Evolutionary conservation across 64 coral and sea anemone genomes (phyloP).

Genomic region (Stichodactyla mertensii): DNA sequence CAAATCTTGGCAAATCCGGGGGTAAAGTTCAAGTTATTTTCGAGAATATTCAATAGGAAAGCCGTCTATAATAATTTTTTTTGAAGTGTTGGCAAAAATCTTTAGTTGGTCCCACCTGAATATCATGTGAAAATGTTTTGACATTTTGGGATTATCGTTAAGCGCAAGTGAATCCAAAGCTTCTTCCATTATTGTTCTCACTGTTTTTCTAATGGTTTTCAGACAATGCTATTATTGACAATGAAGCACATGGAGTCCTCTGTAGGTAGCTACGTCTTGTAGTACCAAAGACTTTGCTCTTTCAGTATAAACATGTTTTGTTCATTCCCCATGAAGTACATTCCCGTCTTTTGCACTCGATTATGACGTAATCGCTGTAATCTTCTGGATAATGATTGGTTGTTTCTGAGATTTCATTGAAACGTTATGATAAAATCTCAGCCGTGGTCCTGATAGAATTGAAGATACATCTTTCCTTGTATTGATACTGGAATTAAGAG

Average conservation of each 20-base stretch:
- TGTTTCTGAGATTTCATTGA: slow-evolving; percentile 6
- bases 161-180: not conserved
- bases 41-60: too few relatives aligned
- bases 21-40: too few relatives aligned
- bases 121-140: slow-evolving; percentile 8
- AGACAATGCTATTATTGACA: not conserved
- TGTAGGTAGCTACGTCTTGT: not conserved
- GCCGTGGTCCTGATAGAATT: not conserved
- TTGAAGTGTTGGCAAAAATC: not conserved
- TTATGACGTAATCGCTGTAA: not conserved
- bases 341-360: not conserved
- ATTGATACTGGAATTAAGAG: not conserved
- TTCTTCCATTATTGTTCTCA: not conserved
- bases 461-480: not conserved
- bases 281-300: not conserved
- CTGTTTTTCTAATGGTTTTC: not conserved
- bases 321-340: not conserved
- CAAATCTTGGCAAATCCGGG: too few relatives aligned
- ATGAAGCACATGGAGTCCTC: not conserved
- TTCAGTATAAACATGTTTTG: not conserved
- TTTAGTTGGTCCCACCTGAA: not conserved
- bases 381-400: slow-evolving; percentile 17
- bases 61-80: too few relatives aligned
- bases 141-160: not conserved
- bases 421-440: not conserved